Conservation (phyloP, 1,140 invertebrate species). For the Cataglyphis hispanica region DNA sequence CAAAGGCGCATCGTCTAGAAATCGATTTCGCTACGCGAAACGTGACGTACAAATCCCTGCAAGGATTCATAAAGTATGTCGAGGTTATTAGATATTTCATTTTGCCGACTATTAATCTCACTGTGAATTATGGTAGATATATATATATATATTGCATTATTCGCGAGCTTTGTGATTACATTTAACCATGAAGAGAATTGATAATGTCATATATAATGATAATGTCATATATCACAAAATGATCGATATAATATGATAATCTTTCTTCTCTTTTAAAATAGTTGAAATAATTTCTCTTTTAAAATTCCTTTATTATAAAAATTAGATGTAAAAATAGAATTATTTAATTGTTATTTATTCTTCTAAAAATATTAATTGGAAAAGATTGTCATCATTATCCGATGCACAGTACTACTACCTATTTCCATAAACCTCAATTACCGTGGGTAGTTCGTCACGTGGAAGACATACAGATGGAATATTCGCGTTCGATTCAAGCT, state of each 20-base stretch:
- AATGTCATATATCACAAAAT: no score
- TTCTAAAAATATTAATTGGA: constrained; percentile 32
- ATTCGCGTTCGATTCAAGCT: constrained; percentile 44
- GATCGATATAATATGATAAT: neutral
- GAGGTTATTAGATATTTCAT: constrained; percentile 55
- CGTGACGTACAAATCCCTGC: constrained; percentile 29
- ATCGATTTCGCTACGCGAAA: constrained; percentile 57
- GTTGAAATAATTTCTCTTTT: neutral
- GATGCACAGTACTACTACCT: neutral
- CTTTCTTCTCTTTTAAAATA: neutral
- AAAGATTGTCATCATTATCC: constrained; percentile 9
- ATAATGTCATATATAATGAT: neutral
- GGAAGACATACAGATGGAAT: constrained; percentile 58
- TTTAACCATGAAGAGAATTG: constrained; percentile 9
- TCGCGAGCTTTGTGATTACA: constrained; percentile 5
- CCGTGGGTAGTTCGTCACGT: constrained; percentile 60
- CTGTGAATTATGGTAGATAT: constrained; percentile 29
- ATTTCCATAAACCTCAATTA: constrained; percentile 61
- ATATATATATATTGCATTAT: neutral
- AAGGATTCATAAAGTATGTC: constrained; percentile 36
- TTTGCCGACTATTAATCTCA: constrained; percentile 44
- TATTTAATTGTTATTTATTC: constrained; percentile 31
- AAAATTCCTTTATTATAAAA: neutral
- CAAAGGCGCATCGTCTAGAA: constrained; percentile 32
- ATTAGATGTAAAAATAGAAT: neutral